Percentiles rank a stretch among this genome's conserved stretches.
Evolutionary conservation across 2,888 invertebrate genomes (phyloP).

Genomic region (Halictus ligatus): DNA sequence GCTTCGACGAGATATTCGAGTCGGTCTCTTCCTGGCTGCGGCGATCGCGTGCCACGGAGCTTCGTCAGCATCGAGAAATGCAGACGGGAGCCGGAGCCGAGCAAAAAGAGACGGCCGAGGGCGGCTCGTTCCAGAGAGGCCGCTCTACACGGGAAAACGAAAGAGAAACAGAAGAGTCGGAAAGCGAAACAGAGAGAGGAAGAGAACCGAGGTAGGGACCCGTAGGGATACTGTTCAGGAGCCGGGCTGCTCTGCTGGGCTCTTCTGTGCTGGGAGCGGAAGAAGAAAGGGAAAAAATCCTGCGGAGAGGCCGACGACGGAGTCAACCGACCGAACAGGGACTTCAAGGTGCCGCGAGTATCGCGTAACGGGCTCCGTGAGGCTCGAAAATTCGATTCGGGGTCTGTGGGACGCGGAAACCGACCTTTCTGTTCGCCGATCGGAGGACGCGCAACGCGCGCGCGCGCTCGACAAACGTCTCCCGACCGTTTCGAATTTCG

Average conservation of each 20-base stretch:
- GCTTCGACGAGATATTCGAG: slow-evolving; percentile 42
- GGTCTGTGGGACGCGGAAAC: background rate
- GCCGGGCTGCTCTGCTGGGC: background rate
- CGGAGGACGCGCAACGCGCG: background rate
- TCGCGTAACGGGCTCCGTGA: slow-evolving; percentile 60
- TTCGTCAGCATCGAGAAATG: slow-evolving; percentile 70
- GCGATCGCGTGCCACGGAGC: slow-evolving; percentile 66
- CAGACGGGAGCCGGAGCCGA: slow-evolving; percentile 55
- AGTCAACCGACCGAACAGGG: slow-evolving; percentile 53
- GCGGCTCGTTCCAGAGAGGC: slow-evolving; percentile 24
- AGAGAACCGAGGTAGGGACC: background rate
- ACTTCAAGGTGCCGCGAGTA: slow-evolving; percentile 53
- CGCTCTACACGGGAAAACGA: slow-evolving; percentile 16
- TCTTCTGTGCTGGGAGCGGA: slow-evolving; percentile 28
- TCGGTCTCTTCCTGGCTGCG: slow-evolving; percentile 60
- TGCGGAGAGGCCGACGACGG: background rate
- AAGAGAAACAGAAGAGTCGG: background rate
- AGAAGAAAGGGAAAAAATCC: slow-evolving; percentile 48
- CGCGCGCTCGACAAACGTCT: background rate
- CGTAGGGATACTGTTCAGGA: slow-evolving; percentile 41
- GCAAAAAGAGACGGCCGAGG: slow-evolving; percentile 46
- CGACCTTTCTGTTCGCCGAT: background rate
- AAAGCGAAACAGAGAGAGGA: background rate
- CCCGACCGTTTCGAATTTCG: background rate
- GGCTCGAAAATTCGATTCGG: slow-evolving; percentile 64